Base-by-base conservation (phyloP, 1,140 invertebrate species). In the Xylocopa sonorina region DNA sequence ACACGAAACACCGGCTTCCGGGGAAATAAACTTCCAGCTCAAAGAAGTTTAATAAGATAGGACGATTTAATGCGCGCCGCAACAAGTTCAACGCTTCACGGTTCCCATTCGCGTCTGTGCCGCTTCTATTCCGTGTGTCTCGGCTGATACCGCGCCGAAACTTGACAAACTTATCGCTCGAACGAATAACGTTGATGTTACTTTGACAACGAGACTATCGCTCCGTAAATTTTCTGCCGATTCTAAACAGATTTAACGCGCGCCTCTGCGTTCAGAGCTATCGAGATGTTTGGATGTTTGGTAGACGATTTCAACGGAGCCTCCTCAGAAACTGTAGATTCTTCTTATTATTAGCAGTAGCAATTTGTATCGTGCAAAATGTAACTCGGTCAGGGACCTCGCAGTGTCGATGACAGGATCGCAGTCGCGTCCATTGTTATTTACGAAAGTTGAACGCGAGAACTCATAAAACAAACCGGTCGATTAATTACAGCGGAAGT, bases 401-500 rank as follows among this genome's bases (percentile, higher is more conserved):
- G 43, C 5, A 32, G 21, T 14, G 7, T 5, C 16, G 9, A 0
- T 29, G 38, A 63, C 38, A 34, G 24, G 60, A 62, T 50, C 24
- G 9, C 32, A 48, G 21, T 62, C 41, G 38, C n/a, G 27, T 3
- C 48, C 7, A 63, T 63, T 74, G 48, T 53, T 51, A 21, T 53
- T 55, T 18, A 38, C 46, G 10, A 14, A 18, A 24, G 41, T 63
- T 18, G 43, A 63, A 41, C n/a, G 51, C n/a, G n/a, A 51, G 48
- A 63, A 51, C 29, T 73, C 24, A 43, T 51, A 41, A 62, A 62
- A 63, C 60, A 41, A 50, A 41, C 58, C 14, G 74, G 27, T 34
- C 74, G 64, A 77, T 84, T 80, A 82, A 83, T 67, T 66, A 16
- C n/a, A 53, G 34, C 24, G 60, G 14, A 46, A 72, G 51, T 80